Percentiles rank a stretch among this genome's conserved stretches.
phyloP scores from a whole-genome alignment of 1,140 invertebrate species.

The Papilio machaon region DNA sequence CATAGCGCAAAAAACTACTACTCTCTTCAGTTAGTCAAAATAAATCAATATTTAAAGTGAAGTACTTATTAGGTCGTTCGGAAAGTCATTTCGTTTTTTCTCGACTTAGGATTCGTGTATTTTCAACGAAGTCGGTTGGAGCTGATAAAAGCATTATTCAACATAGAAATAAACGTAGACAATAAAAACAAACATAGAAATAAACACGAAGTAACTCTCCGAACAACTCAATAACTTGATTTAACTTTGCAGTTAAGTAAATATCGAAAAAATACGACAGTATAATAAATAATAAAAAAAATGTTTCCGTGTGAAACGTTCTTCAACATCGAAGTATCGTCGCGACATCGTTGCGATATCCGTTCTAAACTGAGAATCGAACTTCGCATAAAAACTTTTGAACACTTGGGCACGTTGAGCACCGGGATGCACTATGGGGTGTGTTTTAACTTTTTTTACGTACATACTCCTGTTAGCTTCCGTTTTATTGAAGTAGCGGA shows the following conservation, averaged over 20 bases:
- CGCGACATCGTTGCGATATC: conserved; percentile 34
- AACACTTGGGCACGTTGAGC: conserved; percentile 59
- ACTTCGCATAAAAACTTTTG: conserved; percentile 52
- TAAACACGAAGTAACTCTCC: too few species aligned
- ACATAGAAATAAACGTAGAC: too few species aligned
- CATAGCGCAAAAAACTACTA: too few species aligned
- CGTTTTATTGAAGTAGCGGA: conserved; percentile 65
- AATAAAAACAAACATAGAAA: too few species aligned
- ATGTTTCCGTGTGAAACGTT: neutral
- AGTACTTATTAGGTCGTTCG: too few species aligned
- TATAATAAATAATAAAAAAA: neutral
- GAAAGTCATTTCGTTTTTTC: too few species aligned
- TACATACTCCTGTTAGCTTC: conserved; percentile 60
- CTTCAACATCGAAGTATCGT: neutral
- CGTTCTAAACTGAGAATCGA: conserved; percentile 50
- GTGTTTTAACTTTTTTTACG: conserved; percentile 57
- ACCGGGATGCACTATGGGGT: conserved; percentile 53
- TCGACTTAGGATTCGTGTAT: too few species aligned
- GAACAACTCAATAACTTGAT: too few species aligned
- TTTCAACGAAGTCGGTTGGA: too few species aligned
- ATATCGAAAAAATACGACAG: neutral
- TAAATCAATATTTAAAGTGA: too few species aligned
- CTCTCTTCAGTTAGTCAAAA: too few species aligned
- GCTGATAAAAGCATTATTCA: too few species aligned
- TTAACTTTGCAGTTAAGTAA: neutral